Evolutionary conservation across 30 jellyfish, hydroid and myxozoan genomes (phyloP), one percentile per base, ranked within the genome.

Genomic region (Clytia hemisphaerica): DNA sequence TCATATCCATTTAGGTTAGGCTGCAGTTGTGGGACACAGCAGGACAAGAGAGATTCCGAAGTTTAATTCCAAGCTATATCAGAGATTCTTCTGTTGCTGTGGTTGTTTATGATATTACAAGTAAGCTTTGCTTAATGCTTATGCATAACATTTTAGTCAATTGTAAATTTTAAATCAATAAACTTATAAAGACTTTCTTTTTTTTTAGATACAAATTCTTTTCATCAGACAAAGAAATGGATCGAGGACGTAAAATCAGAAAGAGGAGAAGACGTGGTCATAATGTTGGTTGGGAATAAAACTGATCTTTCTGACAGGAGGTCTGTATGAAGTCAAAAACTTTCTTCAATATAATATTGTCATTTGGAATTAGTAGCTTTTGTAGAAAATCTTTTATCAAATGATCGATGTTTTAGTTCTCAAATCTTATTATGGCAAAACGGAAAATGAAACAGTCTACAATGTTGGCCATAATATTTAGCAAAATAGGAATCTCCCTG

Each of bases 191-290:
- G 25, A n/a, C 9, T 46, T 46, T 9, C 25, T 31, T 46, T 0
- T 30, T 59, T 31, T 32, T 19, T 61, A 82, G 94, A 84, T 57
- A 75, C 83, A 29, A 82, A 82, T 53, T 82, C 94, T 9, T 82
- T 82, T 36, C 89, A 82, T 49, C 94, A 82, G 57, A 82, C 94
- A 3, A 84, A 82, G 60, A 60, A 84, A 57, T 82, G 94, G 94
- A 48, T 82, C 18, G 94, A 82, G 38, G 94, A 82, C 37, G 94
- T 82, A 21, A 49, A 89, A 48, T 89, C 85, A 6, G 94, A 82
- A 25, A 38, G 94, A 37, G 94, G 94, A 26, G 64, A 48, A 0
- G 94, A 82, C 10, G 94, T 82, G 22, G 80, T 82, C 37, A 63
- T 82, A 28, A 82, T 82, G 94, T 50, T 82, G 44, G 94, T 82